Base-by-base conservation (phyloP, 2,888 invertebrate genomes). In the Epirrhoe alternata region DNA sequence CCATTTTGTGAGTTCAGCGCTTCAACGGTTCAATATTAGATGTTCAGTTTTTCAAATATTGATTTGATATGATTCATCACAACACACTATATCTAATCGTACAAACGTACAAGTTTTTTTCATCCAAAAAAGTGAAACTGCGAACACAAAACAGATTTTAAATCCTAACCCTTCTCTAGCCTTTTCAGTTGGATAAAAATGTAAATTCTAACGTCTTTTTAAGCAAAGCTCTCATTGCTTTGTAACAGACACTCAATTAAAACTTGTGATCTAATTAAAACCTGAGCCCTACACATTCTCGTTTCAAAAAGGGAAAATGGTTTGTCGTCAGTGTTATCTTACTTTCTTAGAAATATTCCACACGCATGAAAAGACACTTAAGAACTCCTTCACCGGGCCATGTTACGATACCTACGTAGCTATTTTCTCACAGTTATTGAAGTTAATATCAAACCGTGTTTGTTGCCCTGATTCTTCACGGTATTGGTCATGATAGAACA, bases 231-330 rank as follows among this genome's bases (percentile, higher is more conserved):
- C 51, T 63, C 45, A 42, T 58, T 47, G 47, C 51, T 64, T 57
- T 33, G 47, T 57, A 57, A 67, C 53, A 52, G 17, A 58, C 60
- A 68, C 56, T 66, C 64, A 62, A 62, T 62, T 58, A 31, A 62
- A 65, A 68, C 59, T 64, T 62, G 52, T 49, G 47, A 57, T 58
- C 57, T 60, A 61, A 67, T 61, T 65, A 62, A 45, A 55, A 53
- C 60, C 24, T 52, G 55, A 57, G 57, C 62, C 60, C 35, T 57
- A 67, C 61, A 65, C 56, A 64, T 53, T 65, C 64, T 60, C 64
- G 50, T 51, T 64, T 54, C 47, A 55, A 47, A 62, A 24, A 30
- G 61, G 49, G 52, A 38, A 64, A 71, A 72, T 61, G 64, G 61
- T 45, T 61, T 61, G 16, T 16, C 59, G 63, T 65, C 57, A 61